Evolutionary conservation across 1,140 invertebrate species (phyloP).

Genomic region (Lepidostoma basale): DNA sequence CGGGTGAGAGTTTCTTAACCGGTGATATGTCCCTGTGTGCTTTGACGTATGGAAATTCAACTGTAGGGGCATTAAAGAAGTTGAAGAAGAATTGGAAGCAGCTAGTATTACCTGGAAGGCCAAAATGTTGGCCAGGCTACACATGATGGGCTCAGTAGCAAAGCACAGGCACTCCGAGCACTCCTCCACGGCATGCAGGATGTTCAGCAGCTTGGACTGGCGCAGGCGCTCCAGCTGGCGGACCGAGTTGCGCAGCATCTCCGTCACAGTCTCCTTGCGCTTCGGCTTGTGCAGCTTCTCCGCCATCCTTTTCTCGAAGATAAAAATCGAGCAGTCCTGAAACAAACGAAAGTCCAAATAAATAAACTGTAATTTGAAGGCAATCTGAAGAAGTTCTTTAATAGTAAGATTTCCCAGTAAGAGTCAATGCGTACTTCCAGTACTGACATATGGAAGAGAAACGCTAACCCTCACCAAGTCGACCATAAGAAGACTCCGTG

Average conservation of each 20-base stretch:
- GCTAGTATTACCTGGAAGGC: slow-evolving; percentile 68
- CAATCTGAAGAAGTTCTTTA: too few species aligned
- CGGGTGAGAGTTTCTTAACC: too few species aligned
- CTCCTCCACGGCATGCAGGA: slow-evolving; percentile 79
- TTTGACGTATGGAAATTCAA: too few species aligned
- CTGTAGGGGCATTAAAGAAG: too few species aligned
- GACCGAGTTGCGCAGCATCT: slow-evolving; percentile 84
- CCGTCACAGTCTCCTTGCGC: slow-evolving; percentile 88
- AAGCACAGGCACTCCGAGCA: slow-evolving; percentile 88
- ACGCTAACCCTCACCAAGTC: too few species aligned
- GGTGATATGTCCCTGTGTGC: too few species aligned
- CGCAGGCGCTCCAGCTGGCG: slow-evolving; percentile 82
- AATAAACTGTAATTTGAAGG: too few species aligned
- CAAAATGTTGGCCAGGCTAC: slow-evolving; percentile 86
- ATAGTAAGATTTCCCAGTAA: too few species aligned
- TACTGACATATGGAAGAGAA: too few species aligned
- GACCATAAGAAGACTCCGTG: too few species aligned
- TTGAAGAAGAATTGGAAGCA: neutral
- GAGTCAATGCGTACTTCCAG: too few species aligned
- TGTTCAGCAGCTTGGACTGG: slow-evolving; percentile 83
- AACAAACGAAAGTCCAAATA: too few species aligned
- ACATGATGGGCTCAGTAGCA: slow-evolving; percentile 86
- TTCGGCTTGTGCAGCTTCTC: slow-evolving; percentile 95
- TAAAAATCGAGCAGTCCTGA: slow-evolving; percentile 93
- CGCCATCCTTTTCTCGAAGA: slow-evolving; percentile 92